A percentile compares a stretch with the other conserved stretches of the same genome.
Conservation (phyloP, 2,888 invertebrate species). For the Stenodera caucasica region DNA sequence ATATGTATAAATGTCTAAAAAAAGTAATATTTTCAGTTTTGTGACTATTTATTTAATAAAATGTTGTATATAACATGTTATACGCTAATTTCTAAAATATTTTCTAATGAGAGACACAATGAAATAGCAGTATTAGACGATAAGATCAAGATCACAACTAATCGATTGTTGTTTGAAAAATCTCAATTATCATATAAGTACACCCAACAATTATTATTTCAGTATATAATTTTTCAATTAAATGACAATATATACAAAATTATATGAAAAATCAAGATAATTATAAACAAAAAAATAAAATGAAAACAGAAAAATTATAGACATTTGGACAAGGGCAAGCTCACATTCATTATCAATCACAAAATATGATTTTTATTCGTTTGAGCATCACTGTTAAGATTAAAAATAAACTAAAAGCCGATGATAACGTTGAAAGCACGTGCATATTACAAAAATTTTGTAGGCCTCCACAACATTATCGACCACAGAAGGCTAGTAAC, state of each 20-base stretch:
- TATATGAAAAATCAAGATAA: not conserved
- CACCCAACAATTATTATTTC: constrained; percentile 32
- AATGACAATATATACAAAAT: not conserved
- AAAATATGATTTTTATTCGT: constrained; percentile 14
- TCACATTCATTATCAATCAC: constrained; percentile 37
- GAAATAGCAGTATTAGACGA: constrained; percentile 32
- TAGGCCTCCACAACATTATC: constrained; percentile 22
- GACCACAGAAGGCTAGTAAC: constrained; percentile 16
- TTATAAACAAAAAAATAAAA: constrained; percentile 20
- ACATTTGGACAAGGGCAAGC: constrained; percentile 32
- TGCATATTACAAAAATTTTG: constrained; percentile 35
- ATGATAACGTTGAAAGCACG: constrained; percentile 8
- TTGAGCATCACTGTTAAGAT: constrained; percentile 33
- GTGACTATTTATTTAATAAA: constrained; percentile 36
- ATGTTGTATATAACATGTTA: constrained; percentile 28
- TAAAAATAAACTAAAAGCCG: constrained; percentile 15
- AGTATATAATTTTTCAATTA: constrained; percentile 7
- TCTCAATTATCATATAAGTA: constrained; percentile 37
- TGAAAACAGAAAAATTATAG: constrained; percentile 21
- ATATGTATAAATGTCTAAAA: too few relatives aligned
- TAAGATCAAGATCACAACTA: constrained; percentile 49
- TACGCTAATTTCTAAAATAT: constrained; percentile 41
- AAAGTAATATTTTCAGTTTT: not conserved
- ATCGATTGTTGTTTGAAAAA: constrained; percentile 31
- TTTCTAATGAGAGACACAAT: constrained; percentile 46